Conservation (phyloP, 2,888 invertebrate genomes). For the Dicranocentrus wangi region DNA sequence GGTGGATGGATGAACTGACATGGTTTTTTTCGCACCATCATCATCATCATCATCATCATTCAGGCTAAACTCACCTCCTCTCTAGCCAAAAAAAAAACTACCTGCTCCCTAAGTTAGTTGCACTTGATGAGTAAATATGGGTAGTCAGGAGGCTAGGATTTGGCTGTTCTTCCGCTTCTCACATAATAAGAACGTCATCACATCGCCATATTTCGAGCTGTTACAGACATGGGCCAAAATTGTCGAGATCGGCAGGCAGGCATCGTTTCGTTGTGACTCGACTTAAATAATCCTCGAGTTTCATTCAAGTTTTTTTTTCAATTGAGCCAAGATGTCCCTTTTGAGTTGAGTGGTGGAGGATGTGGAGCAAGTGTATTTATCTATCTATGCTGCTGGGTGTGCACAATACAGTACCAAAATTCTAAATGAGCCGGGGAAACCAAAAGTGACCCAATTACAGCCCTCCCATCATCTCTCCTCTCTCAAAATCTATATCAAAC, state of each 20-base stretch:
- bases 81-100: neutral
- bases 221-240: slow-evolving; percentile 48
- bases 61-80: neutral
- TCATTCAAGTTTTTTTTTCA: too few relatives aligned
- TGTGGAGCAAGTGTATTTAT: neutral
- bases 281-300: too few relatives aligned
- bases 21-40: slow-evolving; percentile 19
- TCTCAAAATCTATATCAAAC: neutral
- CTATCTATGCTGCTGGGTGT: neutral
- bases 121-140: neutral
- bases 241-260: too few relatives aligned
- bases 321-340: too few relatives aligned
- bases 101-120: neutral
- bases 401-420: neutral
- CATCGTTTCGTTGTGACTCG: too few relatives aligned
- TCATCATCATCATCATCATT: too few relatives aligned
- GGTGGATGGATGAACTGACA: slow-evolving; percentile 8
- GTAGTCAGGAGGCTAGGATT: neutral
- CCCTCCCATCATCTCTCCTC: too few relatives aligned
- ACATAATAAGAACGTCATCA: neutral
- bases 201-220: slow-evolving; percentile 18
- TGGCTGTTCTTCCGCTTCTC: slow-evolving; percentile 35
- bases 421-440: slow-evolving; percentile 28
- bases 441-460: slow-evolving; percentile 53
- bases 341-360: too few relatives aligned